phyloP scores from a whole-genome alignment of 2,888 invertebrate species.

The Heteromurus nitidus region DNA sequence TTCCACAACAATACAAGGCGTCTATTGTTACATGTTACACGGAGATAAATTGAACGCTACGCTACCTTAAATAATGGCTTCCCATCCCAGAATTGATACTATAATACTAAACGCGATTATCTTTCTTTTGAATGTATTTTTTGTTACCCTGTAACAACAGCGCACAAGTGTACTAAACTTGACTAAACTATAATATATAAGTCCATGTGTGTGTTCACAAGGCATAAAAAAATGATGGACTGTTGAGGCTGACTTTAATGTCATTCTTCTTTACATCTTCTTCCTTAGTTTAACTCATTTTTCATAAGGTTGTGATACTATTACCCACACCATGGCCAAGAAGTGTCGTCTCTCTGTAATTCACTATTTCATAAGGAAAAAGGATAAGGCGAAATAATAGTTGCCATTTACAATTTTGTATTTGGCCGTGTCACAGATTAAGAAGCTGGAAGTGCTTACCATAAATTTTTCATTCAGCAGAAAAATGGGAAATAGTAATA shows the following conservation, averaged over 20 bases:
- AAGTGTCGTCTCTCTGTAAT: background rate
- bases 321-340: constrained; percentile 20
- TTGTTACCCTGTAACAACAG: constrained; percentile 19
- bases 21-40: background rate
- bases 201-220: background rate
- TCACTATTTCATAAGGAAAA: background rate
- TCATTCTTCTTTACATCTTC: constrained; percentile 9
- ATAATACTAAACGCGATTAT: background rate
- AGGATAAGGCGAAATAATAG: background rate
- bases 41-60: background rate
- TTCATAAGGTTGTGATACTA: background rate
- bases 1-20: no score
- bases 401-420: background rate
- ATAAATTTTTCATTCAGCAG: no score
- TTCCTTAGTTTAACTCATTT: constrained; percentile 19
- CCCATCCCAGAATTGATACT: constrained; percentile 39
- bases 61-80: constrained; percentile 48
- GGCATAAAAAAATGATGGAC: constrained; percentile 14
- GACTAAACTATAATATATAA: background rate
- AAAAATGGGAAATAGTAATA: background rate
- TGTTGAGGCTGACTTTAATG: constrained; percentile 11
- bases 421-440: no score
- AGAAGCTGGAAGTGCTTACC: no score
- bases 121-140: constrained; percentile 21
- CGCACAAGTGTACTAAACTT: background rate